Evolutionary conservation across 2,113 vertebrate genomes (phyloP).

Genomic region (Chionodraco myersi): DNA sequence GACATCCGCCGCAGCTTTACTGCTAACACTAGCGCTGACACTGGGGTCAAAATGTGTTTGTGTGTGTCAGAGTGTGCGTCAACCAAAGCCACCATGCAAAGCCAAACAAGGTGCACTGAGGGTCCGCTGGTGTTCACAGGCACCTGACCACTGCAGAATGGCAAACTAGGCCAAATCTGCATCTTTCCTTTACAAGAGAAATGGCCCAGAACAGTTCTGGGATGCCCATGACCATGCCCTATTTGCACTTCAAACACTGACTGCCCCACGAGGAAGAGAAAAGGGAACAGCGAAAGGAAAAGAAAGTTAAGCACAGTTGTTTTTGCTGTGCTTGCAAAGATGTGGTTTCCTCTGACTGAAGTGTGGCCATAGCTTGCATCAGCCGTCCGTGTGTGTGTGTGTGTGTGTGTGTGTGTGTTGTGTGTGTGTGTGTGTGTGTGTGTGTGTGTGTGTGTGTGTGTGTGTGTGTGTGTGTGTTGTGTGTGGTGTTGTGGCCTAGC

Average conservation of each 20-base stretch:
- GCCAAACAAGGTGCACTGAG: constrained; percentile 45
- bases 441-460: too few relatives aligned
- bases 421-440: too few relatives aligned
- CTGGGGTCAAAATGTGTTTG: constrained; percentile 58
- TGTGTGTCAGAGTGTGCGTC: constrained; percentile 18
- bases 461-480: too few relatives aligned
- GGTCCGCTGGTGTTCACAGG: constrained; percentile 20
- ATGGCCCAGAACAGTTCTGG: constrained; percentile 4
- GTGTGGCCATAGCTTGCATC: constrained; percentile 58
- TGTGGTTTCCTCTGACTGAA: constrained; percentile 61
- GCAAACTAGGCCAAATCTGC: constrained; percentile 2
- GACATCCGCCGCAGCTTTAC: constrained; percentile 59
- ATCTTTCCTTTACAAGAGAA: constrained; percentile 25
- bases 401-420: constrained; percentile 27
- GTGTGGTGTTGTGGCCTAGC: too few relatives aligned
- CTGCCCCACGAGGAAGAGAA: constrained; percentile 7
- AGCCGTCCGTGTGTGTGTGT: constrained; percentile 26
- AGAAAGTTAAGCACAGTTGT: constrained; percentile 44
- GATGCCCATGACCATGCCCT: constrained; percentile 8
- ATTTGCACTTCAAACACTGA: constrained; percentile 58
- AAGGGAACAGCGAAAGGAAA: constrained; percentile 19
- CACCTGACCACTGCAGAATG: constrained; percentile 45
- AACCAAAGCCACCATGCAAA: constrained; percentile 20
- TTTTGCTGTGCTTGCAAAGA: constrained; percentile 49
- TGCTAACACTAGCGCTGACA: constrained; percentile 67